Percentiles rank a stretch among this genome's conserved stretches.
These are phyloP conservation scores for Ligdia adustata DNA, from an alignment of 2,888 invertebrate species.

Conservation along the genomic window DNA sequence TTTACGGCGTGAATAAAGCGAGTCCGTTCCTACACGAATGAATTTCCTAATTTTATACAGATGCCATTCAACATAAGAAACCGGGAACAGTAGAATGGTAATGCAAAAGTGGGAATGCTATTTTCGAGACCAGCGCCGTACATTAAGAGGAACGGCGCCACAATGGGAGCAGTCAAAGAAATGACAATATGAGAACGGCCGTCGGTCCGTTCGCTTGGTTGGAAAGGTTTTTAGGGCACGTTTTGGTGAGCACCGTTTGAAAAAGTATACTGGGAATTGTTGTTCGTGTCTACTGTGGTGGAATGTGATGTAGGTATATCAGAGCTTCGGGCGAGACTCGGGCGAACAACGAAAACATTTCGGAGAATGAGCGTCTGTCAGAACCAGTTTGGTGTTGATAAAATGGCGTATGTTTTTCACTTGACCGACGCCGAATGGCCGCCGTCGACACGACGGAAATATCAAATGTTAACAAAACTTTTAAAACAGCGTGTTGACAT, in stretches of 20 bases:
- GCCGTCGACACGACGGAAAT: conserved; percentile 38
- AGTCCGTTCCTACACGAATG: conserved; percentile 26
- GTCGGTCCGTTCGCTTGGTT: conserved; percentile 37
- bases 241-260: conserved; percentile 38
- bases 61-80: conserved; percentile 31
- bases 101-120: conserved; percentile 36
- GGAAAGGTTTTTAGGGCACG: conserved; percentile 46
- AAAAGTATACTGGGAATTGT: conserved; percentile 48
- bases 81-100: conserved; percentile 38
- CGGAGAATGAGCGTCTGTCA: conserved; percentile 60
- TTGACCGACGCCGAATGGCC: conserved; percentile 43
- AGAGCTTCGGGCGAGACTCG: conserved; percentile 37
- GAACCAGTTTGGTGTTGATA: conserved; percentile 52
- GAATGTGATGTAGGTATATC: conserved; percentile 43
- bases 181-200: conserved; percentile 44
- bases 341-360: conserved; percentile 61
- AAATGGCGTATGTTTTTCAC: conserved; percentile 53
- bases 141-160: conserved; percentile 40
- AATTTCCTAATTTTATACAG: conserved; percentile 32
- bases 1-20: conserved; percentile 30
- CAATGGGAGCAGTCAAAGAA: conserved; percentile 44
- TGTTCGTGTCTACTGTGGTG: conserved; percentile 34
- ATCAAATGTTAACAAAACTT: conserved; percentile 45
- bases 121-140: conserved; percentile 43
- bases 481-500: conserved; percentile 13